A percentile compares a stretch with the other conserved stretches of the same genome.
Conservation (phyloP, 2,113 vertebrate genomes). For the Clarias macrocephalus region DNA sequence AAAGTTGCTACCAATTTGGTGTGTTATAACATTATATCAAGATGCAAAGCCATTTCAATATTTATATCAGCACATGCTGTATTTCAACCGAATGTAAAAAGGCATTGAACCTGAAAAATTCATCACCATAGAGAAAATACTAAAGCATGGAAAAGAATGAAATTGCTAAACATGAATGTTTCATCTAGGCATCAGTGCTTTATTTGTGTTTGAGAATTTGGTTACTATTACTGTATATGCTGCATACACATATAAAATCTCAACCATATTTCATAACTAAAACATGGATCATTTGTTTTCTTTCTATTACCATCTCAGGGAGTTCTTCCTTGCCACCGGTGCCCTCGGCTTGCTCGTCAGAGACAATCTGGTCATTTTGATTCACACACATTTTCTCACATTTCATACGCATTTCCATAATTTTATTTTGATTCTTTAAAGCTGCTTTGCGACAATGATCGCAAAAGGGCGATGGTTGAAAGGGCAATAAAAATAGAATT, state of each 20-base stretch:
- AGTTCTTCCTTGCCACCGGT: too few species aligned
- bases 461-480: too few species aligned
- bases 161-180: not conserved
- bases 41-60: not conserved
- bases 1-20: not conserved
- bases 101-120: not conserved
- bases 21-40: not conserved
- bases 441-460: too few species aligned
- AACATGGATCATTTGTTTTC: not conserved
- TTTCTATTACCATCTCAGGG: too few species aligned
- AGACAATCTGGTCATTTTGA: too few species aligned
- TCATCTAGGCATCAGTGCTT: not conserved
- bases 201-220: not conserved
- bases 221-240: not conserved
- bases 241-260: not conserved
- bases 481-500: too few species aligned
- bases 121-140: not conserved
- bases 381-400: too few species aligned
- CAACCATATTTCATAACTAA: not conserved
- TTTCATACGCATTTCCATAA: too few species aligned
- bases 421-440: too few species aligned
- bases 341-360: too few species aligned
- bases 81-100: not conserved
- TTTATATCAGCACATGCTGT: not conserved
- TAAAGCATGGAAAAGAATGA: not conserved